Percentiles rank a stretch among this genome's conserved stretches.
Conservation (phyloP, 2,113 vertebrate species). For the Eidolon helvum region DNA sequence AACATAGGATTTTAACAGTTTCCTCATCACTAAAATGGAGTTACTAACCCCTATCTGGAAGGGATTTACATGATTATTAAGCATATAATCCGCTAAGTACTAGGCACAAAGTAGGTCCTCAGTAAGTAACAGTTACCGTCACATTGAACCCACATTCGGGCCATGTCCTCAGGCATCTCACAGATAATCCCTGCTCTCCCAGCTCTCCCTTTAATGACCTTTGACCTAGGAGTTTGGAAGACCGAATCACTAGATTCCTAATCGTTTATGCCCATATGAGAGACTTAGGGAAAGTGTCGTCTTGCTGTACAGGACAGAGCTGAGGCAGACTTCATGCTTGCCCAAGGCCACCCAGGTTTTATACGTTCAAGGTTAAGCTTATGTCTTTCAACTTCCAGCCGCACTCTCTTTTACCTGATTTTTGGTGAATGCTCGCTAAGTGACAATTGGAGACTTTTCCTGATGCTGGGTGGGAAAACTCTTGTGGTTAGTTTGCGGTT, state of each 20-base stretch:
- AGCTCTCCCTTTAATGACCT: not conserved
- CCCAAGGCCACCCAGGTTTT: not conserved
- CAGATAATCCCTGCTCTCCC: not conserved
- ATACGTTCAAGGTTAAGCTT: not conserved
- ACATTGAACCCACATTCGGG: too few species aligned
- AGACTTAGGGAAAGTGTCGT: not conserved
- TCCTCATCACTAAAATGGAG: not conserved
- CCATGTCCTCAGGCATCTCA: not conserved
- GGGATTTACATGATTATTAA: not conserved
- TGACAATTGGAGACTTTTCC: not conserved
- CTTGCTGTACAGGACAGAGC: fast-evolving
- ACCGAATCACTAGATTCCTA: not conserved
- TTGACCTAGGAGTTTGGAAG: not conserved
- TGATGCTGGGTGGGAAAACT: not conserved
- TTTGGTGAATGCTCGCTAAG: not conserved
- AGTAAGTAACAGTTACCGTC: not conserved
- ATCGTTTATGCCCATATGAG: fast-evolving
- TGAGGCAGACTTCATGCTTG: fast-evolving
- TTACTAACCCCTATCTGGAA: not conserved
- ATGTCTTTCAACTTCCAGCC: not conserved
- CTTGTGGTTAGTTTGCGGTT: not conserved
- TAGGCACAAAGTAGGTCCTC: not conserved
- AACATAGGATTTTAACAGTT: not conserved
- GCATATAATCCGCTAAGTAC: not conserved
- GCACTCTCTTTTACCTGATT: not conserved